These are phyloP conservation scores for Dermatophagoides farinae DNA, from an alignment of 1,140 invertebrate species.

Conservation along the genomic window DNA sequence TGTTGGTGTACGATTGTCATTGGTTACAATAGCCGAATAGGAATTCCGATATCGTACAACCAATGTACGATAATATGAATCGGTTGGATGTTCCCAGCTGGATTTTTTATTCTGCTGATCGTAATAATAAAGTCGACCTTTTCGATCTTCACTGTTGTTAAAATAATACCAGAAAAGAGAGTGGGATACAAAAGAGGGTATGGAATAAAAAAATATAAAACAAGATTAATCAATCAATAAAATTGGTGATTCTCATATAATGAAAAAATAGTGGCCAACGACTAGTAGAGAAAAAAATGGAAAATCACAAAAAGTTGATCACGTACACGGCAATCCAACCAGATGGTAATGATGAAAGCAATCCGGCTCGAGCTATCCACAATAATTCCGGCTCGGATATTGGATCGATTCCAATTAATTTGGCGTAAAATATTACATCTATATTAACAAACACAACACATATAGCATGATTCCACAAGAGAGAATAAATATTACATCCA, in stretches of 20 bases:
- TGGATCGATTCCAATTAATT: slow-evolving; percentile 19
- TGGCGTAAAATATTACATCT: slow-evolving; percentile 17
- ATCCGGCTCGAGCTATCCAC: slow-evolving; percentile 19
- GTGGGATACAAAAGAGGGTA: too few relatives aligned
- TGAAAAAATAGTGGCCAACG: too few relatives aligned
- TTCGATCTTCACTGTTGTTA: slow-evolving; percentile 14
- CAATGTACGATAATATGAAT: slow-evolving; percentile 16
- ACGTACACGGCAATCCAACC: slow-evolving; percentile 18
- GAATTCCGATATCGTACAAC: slow-evolving; percentile 15
- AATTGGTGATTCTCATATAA: too few relatives aligned
- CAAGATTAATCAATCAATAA: neutral
- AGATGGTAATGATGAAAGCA: slow-evolving; percentile 15
- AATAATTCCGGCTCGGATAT: slow-evolving; percentile 16
- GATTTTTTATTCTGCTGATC: slow-evolving; percentile 16
- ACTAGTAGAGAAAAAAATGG: too few relatives aligned
- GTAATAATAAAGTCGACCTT: slow-evolving; percentile 18
- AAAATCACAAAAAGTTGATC: too few relatives aligned
- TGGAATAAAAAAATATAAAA: neutral
- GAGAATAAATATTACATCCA: neutral
- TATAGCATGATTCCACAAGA: neutral
- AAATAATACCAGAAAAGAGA: neutral
- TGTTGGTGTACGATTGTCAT: too few relatives aligned
- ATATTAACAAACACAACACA: neutral
- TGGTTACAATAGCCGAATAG: too few relatives aligned
- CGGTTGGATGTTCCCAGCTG: slow-evolving; percentile 19